Evolutionary conservation across 2,888 invertebrate genomes (phyloP).

Genomic region (Sturmia bella): DNA sequence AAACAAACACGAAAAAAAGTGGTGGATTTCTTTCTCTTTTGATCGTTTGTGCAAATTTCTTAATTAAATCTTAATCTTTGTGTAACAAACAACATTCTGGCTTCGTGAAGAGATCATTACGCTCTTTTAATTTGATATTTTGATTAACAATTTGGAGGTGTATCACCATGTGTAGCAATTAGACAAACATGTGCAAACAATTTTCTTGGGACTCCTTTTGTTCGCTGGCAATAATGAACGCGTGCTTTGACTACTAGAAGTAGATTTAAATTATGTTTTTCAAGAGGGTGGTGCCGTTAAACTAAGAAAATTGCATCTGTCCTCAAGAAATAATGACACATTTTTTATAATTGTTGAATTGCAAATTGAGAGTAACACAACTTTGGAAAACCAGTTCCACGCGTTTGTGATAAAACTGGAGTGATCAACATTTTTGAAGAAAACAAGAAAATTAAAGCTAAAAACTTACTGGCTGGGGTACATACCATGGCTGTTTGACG

Average conservation of each 20-base stretch:
- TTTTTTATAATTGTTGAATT: background rate
- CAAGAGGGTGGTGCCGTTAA: constrained; percentile 36
- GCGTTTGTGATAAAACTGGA: too few relatives aligned
- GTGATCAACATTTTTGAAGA: too few relatives aligned
- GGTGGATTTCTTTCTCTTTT: constrained; percentile 35
- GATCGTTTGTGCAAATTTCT: constrained; percentile 49
- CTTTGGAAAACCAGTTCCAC: too few relatives aligned
- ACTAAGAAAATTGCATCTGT: constrained; percentile 36
- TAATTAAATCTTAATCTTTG: constrained; percentile 60
- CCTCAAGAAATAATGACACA: background rate
- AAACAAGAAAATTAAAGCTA: too few relatives aligned
- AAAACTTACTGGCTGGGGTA: too few relatives aligned
- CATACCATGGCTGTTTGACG: too few relatives aligned
- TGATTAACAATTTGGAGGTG: constrained; percentile 72
- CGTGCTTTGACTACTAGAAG: constrained; percentile 50
- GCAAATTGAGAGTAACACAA: background rate
- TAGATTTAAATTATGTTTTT: constrained; percentile 14
- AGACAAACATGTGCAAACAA: constrained; percentile 77
- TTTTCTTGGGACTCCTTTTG: constrained; percentile 38
- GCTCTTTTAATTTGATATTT: constrained; percentile 63
- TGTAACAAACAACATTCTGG: constrained; percentile 1
- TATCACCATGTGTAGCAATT: constrained; percentile 80
- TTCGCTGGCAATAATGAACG: constrained; percentile 51
- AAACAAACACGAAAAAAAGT: constrained; percentile 47
- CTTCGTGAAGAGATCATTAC: constrained; percentile 50